These are phyloP conservation scores for Porites rus DNA, from an alignment of 92 coral and sea anemone species.

Conservation along the genomic window DNA sequence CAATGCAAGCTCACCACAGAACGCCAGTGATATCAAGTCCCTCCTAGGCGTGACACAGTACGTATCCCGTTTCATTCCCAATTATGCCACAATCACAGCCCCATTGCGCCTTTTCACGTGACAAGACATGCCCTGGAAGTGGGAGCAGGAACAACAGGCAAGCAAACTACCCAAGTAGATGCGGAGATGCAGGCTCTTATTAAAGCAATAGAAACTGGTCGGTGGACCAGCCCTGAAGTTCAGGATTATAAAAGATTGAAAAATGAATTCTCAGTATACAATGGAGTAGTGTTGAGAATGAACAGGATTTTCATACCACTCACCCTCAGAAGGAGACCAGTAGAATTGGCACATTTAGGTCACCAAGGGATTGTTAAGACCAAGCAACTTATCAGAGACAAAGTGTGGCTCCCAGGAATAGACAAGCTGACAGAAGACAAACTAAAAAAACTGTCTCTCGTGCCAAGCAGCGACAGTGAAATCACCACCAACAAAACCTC, in stretches of 20 bases:
- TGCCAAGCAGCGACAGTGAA: constrained; percentile 10
- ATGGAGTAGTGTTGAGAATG: no score
- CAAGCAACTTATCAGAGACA: no score
- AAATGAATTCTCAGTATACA: constrained; percentile 42
- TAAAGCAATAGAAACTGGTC: constrained; percentile 49
- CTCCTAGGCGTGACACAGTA: constrained; percentile 48
- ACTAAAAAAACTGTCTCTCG: constrained; percentile 59
- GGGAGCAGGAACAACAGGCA: constrained; percentile 45
- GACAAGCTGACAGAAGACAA: constrained; percentile 15
- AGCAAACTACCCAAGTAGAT: constrained; percentile 56
- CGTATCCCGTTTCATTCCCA: constrained; percentile 60
- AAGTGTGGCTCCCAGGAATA: no score
- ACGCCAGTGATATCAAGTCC: no score
- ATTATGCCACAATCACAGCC: constrained; percentile 65
- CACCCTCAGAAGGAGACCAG: no score
- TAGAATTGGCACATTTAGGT: no score
- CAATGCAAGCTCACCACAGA: constrained; percentile 34
- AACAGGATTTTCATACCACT: no score
- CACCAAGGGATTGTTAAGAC: no score
- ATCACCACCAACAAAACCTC: constrained; percentile 61
- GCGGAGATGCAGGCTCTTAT: constrained; percentile 38
- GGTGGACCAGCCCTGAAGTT: constrained; percentile 50
- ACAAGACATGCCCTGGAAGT: no score
- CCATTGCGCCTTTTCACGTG: constrained; percentile 35
- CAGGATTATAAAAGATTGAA: constrained; percentile 61